Conservation (phyloP, 2,113 vertebrate species). For the Ondatra zibethicus region DNA sequence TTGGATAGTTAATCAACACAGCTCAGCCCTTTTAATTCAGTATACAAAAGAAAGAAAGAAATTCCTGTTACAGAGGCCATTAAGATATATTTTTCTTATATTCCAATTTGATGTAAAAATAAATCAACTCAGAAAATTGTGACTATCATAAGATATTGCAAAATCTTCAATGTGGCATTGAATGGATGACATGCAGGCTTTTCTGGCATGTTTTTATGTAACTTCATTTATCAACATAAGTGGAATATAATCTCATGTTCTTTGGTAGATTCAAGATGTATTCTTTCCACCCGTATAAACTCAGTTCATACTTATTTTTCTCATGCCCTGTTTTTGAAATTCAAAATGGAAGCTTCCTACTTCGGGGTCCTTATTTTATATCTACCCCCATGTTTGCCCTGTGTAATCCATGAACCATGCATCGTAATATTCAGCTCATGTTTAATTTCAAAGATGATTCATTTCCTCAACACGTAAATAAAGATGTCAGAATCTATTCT, state of each 20-base stretch:
- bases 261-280: background rate
- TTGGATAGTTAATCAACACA: conserved; percentile 87
- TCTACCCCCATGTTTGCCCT: background rate
- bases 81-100: conserved; percentile 61
- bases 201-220: background rate
- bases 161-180: background rate
- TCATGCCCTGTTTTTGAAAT: background rate
- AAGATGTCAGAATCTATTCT: background rate
- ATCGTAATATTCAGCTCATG: background rate
- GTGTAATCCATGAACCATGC: background rate
- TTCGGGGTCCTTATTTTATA: background rate
- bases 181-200: background rate
- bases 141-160: no score
- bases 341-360: background rate
- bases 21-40: conserved; percentile 78
- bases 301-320: background rate
- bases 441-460: background rate
- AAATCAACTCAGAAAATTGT: no score
- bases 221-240: conserved; percentile 48
- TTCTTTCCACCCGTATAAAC: background rate
- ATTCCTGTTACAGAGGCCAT: conserved; percentile 10
- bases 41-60: conserved; percentile 47
- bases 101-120: conserved; percentile 65
- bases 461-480: background rate
- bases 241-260: background rate